Conservation (phyloP, 2,888 invertebrate genomes). For the Diachrysia chrysitis region DNA sequence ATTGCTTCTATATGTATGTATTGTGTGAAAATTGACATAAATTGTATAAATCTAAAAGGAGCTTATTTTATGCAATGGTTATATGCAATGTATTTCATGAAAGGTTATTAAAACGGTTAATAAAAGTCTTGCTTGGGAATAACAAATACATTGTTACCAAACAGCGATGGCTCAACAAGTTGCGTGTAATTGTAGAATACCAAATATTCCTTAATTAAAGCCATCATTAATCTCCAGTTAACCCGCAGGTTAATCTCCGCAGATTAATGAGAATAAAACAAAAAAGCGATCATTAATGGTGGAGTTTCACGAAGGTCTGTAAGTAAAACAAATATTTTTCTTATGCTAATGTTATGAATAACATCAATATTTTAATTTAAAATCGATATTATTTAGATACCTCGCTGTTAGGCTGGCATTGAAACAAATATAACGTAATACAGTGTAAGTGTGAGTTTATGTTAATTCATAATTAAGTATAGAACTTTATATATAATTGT, state of each 20-base stretch:
- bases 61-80: neutral
- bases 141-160: neutral
- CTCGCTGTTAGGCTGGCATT: neutral
- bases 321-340: conserved; percentile 43
- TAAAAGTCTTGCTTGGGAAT: neutral
- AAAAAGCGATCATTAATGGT: conserved; percentile 34
- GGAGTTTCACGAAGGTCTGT: conserved; percentile 28
- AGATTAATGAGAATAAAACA: conserved; percentile 45
- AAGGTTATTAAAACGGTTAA: no score
- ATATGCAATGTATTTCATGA: no score
- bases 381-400: conserved; percentile 27
- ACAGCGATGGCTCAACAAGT: neutral
- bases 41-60: no score
- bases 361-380: conserved; percentile 41
- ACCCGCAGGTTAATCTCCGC: conserved; percentile 37
- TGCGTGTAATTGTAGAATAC: conserved; percentile 2
- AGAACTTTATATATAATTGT: neutral
- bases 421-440: conserved; percentile 3
- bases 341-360: conserved; percentile 48
- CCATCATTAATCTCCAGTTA: neutral
- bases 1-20: no score
- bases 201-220: neutral
- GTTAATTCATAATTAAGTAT: neutral
- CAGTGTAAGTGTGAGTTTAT: conserved; percentile 1
- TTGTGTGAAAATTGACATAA: no score